phyloP scores from a whole-genome alignment of 2,888 invertebrate species.

The Luperina nickerlii region DNA sequence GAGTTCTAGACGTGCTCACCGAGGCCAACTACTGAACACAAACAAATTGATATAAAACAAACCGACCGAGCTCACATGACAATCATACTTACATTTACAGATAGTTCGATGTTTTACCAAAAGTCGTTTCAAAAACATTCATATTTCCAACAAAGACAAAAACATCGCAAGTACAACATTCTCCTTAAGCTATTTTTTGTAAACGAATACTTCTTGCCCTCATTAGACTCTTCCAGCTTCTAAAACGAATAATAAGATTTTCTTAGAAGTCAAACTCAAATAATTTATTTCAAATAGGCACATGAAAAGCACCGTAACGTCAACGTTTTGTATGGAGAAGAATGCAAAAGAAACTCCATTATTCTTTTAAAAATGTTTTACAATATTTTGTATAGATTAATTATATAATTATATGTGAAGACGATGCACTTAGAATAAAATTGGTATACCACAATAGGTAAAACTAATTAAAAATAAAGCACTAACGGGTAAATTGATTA shows the following conservation, averaged over 20 bases:
- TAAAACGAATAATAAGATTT: constrained; percentile 30
- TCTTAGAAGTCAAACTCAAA: background rate
- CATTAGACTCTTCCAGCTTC: constrained; percentile 13
- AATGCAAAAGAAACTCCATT: background rate
- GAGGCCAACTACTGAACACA: constrained; percentile 70
- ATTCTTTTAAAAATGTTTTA: background rate
- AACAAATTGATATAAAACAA: constrained; percentile 73
- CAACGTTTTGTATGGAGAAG: background rate
- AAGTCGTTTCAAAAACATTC: constrained; percentile 25
- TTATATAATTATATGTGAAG: background rate
- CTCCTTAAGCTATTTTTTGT: constrained; percentile 19
- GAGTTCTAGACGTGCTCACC: constrained; percentile 78
- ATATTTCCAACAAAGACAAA: constrained; percentile 22
- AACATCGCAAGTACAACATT: constrained; percentile 21
- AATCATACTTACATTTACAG: constrained; percentile 37
- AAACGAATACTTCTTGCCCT: constrained; percentile 27
- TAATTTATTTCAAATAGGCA: background rate
- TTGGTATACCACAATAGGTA: background rate
- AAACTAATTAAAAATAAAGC: background rate
- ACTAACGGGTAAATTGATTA: background rate
- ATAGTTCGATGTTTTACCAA: constrained; percentile 27
- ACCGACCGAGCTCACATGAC: constrained; percentile 17
- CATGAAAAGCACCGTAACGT: background rate
- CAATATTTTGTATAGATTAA: background rate
- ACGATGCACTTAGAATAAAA: background rate